A percentile compares a stretch with the other conserved stretches of the same genome.
phyloP scores from a whole-genome alignment of 2,113 vertebrate genomes.

The Genyomyrus donnyi region DNA sequence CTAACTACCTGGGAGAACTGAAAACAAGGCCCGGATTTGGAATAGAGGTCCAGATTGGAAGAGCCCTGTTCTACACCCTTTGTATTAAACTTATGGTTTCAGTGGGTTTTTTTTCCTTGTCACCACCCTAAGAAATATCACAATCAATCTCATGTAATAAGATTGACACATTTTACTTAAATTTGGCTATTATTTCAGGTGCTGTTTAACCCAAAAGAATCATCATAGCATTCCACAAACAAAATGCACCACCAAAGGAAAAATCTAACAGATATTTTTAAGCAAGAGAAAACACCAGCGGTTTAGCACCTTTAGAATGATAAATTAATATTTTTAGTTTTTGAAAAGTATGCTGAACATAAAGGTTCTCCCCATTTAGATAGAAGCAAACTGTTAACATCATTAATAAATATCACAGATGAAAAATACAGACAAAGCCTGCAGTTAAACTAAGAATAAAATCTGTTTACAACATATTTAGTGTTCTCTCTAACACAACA shows the following conservation, averaged over 20 bases:
- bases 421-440: background rate
- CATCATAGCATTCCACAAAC: background rate
- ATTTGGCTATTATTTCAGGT: background rate
- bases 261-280: background rate
- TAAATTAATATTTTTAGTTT: background rate
- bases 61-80: background rate
- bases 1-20: background rate
- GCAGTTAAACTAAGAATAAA: background rate
- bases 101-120: background rate
- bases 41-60: background rate
- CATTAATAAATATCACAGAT: background rate
- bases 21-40: background rate
- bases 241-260: background rate
- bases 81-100: background rate
- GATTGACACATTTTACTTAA: background rate
- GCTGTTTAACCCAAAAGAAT: background rate
- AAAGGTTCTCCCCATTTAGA: background rate
- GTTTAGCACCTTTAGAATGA: background rate
- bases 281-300: background rate
- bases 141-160: background rate
- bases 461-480: background rate
- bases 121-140: background rate
- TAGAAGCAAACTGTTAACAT: background rate
- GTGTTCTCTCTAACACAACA: background rate
- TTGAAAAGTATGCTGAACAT: background rate